Percentiles rank a stretch among this genome's conserved stretches.
These are phyloP conservation scores for Odiellus spinosus DNA, from an alignment of 2,888 invertebrate species.

Conservation along the genomic window DNA sequence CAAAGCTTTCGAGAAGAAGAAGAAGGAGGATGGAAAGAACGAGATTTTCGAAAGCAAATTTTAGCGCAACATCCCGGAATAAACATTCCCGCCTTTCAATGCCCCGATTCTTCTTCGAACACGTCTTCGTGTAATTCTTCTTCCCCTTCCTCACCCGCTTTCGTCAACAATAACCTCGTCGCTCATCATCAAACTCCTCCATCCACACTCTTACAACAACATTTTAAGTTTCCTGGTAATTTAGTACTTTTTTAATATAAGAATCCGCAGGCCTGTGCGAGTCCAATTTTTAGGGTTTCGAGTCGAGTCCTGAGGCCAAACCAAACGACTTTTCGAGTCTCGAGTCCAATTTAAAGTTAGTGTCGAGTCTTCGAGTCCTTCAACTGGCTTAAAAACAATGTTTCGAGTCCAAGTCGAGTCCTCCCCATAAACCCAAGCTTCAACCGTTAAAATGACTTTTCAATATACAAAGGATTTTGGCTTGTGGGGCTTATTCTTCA, in stretches of 20 bases:
- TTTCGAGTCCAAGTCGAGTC: too few species aligned
- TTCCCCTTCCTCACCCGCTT: slow-evolving; percentile 84
- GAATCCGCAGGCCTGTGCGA: too few species aligned
- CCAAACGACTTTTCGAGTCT: too few species aligned
- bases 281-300: too few species aligned
- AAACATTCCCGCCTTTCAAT: slow-evolving; percentile 22
- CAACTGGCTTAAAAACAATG: too few species aligned
- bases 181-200: slow-evolving; percentile 22
- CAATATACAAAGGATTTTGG: too few species aligned
- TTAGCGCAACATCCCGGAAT: slow-evolving; percentile 12
- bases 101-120: slow-evolving; percentile 55
- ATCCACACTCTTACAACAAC: slow-evolving; percentile 35
- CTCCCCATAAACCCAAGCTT: too few species aligned
- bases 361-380: too few species aligned
- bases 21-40: background rate
- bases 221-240: slow-evolving; percentile 63
- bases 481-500: too few species aligned
- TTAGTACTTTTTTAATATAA: background rate
- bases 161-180: slow-evolving; percentile 6
- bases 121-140: slow-evolving; percentile 93
- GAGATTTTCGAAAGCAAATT: slow-evolving; percentile 6
- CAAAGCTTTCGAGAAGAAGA: slow-evolving; percentile 20
- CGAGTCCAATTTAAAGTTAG: too few species aligned
- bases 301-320: too few species aligned
- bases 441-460: too few species aligned